A percentile compares a stretch with the other conserved stretches of the same genome.
Evolutionary conservation across 1,140 invertebrate genomes (phyloP).

Genomic region (Triops cancriformis): DNA sequence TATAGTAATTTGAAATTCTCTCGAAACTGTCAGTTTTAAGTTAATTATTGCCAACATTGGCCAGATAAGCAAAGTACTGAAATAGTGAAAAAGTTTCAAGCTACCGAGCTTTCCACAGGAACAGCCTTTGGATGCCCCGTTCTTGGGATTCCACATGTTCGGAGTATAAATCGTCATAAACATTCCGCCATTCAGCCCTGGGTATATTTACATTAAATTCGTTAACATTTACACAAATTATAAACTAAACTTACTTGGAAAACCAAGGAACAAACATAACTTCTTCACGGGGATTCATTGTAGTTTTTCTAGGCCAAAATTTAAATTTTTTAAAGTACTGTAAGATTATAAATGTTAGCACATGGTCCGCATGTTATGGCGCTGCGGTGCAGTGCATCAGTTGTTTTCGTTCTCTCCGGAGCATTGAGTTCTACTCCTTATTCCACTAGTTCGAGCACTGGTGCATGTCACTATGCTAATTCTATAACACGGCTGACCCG

Average conservation of each 20-base stretch:
- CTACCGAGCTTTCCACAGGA: conserved; percentile 51
- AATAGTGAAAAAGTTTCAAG: too few relatives aligned
- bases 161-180: conserved; percentile 48
- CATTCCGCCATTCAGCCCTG: conserved; percentile 49
- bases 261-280: conserved; percentile 30
- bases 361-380: too few relatives aligned
- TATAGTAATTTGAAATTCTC: not conserved
- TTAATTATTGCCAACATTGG: not conserved
- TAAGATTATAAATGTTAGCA: too few relatives aligned
- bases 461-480: too few relatives aligned
- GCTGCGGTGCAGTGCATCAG: too few relatives aligned
- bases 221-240: conserved; percentile 8
- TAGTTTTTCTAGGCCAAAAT: too few relatives aligned
- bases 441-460: too few relatives aligned
- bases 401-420: too few relatives aligned
- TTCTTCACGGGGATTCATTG: not conserved
- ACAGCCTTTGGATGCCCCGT: conserved; percentile 45
- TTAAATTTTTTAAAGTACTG: too few relatives aligned
- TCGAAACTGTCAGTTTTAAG: conserved; percentile 26
- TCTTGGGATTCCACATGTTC: conserved; percentile 38
- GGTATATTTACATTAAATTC: conserved; percentile 30
- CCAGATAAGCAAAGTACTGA: too few relatives aligned
- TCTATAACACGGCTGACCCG: too few relatives aligned
- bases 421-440: too few relatives aligned
- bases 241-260: conserved; percentile 27